Evolutionary conservation across 2,113 vertebrate species (phyloP), one percentile per base, ranked within the genome.

Genomic region (Xiphias gladius): DNA sequence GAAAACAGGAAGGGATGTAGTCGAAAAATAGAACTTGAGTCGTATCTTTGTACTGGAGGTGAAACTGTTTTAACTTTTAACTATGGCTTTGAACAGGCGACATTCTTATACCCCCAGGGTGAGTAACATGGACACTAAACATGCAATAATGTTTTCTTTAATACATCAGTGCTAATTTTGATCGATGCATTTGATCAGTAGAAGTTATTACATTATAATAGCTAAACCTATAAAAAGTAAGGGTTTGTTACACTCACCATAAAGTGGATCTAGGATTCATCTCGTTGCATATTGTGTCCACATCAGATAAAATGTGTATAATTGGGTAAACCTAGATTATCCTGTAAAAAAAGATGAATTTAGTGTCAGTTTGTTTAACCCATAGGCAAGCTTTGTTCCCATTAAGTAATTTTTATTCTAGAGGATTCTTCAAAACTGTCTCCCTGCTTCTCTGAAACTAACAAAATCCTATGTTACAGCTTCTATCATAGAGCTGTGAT

Each of bases 51-150:
- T n/a, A 39, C 2, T 64, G 61, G 32, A 70, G 52, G 57, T 75
- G n/a, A 89, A 86, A 72, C 24, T 1, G n/a, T 61, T 26, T 39
- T 46, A 57, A 32, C 14, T 78, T 78, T 32, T 39, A 61, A 78
- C 43, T 0, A 94, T 94, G 90, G 90, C 93, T 83, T 30, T 93
- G 70, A 88, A 12, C 77, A 93, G 93, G 65, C 74, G 93, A 58
- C 94, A 94, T 85, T 94, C 94, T 3, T 93, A 86, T 52, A 92
- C 90, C 10, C 92, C 93, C 4, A 82, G 87, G 91, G 94, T 93
- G 74, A 94, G 93, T 93, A 63, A 73, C 39, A 20, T 3, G 0
- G 2, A 30, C 8, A 22, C 2, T 74, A 32, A 17, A 22, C 17
- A 61, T 50, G 17, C 7, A 59, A 37, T 26, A 32, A 48, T 22